Conservation (phyloP, 2,797 vertebrate species). For the Petrocephalus sullivani region DNA sequence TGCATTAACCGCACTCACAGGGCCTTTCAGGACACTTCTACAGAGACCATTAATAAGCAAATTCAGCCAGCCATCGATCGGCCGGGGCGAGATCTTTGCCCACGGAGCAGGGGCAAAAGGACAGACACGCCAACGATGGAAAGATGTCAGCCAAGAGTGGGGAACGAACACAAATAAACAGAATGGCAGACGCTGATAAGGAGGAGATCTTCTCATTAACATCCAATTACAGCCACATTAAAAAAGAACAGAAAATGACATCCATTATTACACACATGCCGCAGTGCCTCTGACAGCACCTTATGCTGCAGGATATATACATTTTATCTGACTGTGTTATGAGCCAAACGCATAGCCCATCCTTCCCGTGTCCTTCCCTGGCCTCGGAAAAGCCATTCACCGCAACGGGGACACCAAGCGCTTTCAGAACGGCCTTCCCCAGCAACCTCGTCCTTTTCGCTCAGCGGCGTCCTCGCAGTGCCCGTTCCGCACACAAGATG, state of each 20-base stretch:
- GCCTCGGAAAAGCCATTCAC: background rate
- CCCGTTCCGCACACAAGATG: slow-evolving; percentile 39
- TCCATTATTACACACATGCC: background rate
- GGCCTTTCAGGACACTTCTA: slow-evolving; percentile 58
- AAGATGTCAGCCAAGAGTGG: background rate
- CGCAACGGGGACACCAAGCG: slow-evolving; percentile 47
- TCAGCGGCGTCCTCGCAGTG: slow-evolving; percentile 48
- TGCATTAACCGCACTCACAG: slow-evolving; percentile 54
- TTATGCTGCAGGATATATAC: background rate
- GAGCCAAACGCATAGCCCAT: background rate
- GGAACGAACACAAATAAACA: background rate
- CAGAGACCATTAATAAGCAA: slow-evolving; percentile 67
- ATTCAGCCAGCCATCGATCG: slow-evolving; percentile 56
- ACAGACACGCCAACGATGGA: background rate
- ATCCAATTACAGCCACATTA: background rate
- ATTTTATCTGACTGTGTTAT: background rate
- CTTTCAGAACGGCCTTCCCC: slow-evolving; percentile 57
- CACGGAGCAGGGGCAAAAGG: background rate
- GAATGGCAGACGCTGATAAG: background rate
- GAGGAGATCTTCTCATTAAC: background rate
- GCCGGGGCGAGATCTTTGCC: slow-evolving; percentile 40
- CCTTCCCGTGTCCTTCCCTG: background rate
- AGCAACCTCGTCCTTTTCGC: background rate
- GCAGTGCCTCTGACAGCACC: background rate
- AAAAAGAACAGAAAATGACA: background rate